phyloP scores from a whole-genome alignment of 2,888 invertebrate genomes.

The Drosophila barbarae region DNA sequence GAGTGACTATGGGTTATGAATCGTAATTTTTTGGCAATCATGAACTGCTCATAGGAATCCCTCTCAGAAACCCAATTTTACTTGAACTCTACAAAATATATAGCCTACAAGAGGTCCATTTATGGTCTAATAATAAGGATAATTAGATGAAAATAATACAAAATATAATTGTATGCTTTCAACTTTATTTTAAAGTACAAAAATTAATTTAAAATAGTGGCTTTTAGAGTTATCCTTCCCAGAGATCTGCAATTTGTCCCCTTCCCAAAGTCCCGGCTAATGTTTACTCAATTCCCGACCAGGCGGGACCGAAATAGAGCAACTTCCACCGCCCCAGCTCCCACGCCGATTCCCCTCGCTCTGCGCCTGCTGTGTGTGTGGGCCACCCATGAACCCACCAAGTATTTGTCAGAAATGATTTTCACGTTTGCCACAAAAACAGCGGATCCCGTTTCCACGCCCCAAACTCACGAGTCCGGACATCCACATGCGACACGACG shows the following conservation, averaged over 20 bases:
- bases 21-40: constrained; percentile 18
- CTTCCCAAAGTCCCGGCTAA: constrained; percentile 6
- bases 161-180: too few species aligned
- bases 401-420: constrained; percentile 61
- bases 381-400: constrained; percentile 57
- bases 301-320: constrained; percentile 31
- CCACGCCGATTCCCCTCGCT: constrained; percentile 21
- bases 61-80: not conserved
- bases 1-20: constrained; percentile 18
- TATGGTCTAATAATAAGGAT: not conserved
- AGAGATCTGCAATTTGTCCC: constrained; percentile 11
- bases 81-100: not conserved
- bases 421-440: constrained; percentile 37
- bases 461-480: constrained; percentile 16
- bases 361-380: constrained; percentile 21
- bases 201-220: not conserved
- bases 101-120: not conserved
- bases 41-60: not conserved
- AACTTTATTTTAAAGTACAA: not conserved
- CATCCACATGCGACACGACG: constrained; percentile 55
- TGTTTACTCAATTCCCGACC: constrained; percentile 28
- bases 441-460: constrained; percentile 19
- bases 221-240: not conserved
- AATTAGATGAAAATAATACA: not conserved
- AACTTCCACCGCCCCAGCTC: constrained; percentile 21